A percentile compares a stretch with the other conserved stretches of the same genome.
Conservation (phyloP, 2,888 invertebrate species). For the Melikaiella ostensackeni region DNA sequence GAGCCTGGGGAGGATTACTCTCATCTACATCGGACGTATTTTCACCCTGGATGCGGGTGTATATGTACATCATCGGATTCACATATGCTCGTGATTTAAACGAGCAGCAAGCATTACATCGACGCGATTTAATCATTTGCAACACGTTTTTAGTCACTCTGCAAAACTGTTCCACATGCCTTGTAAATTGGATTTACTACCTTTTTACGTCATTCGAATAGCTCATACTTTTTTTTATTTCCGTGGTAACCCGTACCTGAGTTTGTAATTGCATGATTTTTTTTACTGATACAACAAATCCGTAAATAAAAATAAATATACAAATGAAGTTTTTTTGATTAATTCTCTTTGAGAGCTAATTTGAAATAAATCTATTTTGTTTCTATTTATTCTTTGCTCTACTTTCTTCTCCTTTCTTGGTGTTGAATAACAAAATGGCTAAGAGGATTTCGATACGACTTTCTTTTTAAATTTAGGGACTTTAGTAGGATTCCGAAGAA, state of each 20-base stretch:
- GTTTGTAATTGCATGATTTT: background rate
- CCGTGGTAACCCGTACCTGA: background rate
- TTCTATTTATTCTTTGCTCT: background rate
- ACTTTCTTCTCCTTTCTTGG: background rate
- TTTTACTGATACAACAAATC: background rate
- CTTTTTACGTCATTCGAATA: background rate
- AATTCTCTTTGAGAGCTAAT: too few relatives aligned
- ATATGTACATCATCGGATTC: slow-evolving; percentile 18
- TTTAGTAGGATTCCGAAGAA: background rate
- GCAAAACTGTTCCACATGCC: background rate
- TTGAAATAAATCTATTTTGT: background rate
- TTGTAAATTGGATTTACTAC: slow-evolving; percentile 18
- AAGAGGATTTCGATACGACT: background rate
- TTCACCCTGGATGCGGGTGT: background rate
- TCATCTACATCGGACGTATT: background rate
- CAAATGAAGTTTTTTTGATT: too few relatives aligned
- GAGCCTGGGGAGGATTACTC: slow-evolving; percentile 1
- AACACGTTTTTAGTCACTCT: slow-evolving; percentile 5
- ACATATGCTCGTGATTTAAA: slow-evolving; percentile 24
- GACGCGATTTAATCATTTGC: slow-evolving; percentile 6
- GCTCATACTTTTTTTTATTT: background rate
- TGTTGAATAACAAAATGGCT: background rate
- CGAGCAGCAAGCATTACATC: slow-evolving; percentile 18
- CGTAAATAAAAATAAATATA: background rate
- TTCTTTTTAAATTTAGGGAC: background rate